Conservation (phyloP, 2,888 invertebrate species). For the Brachylomia viminalis region DNA sequence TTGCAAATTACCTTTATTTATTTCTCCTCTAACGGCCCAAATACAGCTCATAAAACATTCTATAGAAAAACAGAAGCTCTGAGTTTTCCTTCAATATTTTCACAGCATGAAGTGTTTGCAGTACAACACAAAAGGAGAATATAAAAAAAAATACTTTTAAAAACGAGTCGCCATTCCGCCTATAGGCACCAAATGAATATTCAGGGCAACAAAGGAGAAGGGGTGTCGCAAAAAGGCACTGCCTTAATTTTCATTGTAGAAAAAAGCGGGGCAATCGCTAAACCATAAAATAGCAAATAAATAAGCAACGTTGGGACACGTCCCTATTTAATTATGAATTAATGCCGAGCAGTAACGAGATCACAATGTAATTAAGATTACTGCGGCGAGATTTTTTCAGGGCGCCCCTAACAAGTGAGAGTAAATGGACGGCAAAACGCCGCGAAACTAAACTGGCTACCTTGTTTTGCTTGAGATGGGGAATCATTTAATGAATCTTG, state of each 20-base stretch:
- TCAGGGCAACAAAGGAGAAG: conserved; percentile 86
- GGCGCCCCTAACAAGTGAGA: conserved; percentile 80
- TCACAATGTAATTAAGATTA: conserved; percentile 90
- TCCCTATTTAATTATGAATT: conserved; percentile 90
- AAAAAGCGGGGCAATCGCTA: conserved; percentile 82
- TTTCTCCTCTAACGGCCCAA: conserved; percentile 41
- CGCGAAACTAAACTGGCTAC: conserved; percentile 75
- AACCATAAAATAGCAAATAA: conserved; percentile 88
- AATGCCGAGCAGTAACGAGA: conserved; percentile 88
- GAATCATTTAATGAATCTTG: conserved; percentile 60
- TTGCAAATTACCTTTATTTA: conserved; percentile 22
- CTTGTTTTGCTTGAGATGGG: conserved; percentile 72
- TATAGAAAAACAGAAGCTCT: conserved; percentile 70
- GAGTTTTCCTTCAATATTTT: conserved; percentile 79
- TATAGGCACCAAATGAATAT: conserved; percentile 89
- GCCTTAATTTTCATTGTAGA: conserved; percentile 81
- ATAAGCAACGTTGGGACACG: conserved; percentile 86
- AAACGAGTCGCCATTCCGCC: conserved; percentile 85
- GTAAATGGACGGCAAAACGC: conserved; percentile 83
- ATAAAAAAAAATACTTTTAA: conserved; percentile 84
- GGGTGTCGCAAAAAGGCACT: conserved; percentile 83
- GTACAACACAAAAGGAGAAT: conserved; percentile 79
- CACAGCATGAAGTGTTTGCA: conserved; percentile 78
- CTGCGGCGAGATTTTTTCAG: conserved; percentile 86
- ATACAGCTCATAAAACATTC: conserved; percentile 62